A percentile compares a stretch with the other conserved stretches of the same genome.
Evolutionary conservation across 2,888 invertebrate species (phyloP).

Genomic region (Callinectes sapidus): DNA sequence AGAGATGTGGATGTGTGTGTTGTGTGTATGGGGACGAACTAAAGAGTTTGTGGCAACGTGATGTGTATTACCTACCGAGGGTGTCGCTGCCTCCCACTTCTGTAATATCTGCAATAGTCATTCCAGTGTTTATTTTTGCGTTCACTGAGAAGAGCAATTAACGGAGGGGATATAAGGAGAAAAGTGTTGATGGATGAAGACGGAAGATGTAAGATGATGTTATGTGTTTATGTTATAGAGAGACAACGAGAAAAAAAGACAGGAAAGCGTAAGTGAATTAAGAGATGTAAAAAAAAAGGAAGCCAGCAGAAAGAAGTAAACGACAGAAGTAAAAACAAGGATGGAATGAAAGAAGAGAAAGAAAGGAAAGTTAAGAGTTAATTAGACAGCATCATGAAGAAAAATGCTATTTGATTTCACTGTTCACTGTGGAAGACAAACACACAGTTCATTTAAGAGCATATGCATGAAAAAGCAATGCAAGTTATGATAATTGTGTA

Average conservation of each 20-base stretch:
- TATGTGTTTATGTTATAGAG: not conserved
- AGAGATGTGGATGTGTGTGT: too few species aligned
- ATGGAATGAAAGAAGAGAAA: not conserved
- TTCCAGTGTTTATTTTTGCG: not conserved
- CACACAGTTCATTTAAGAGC: not conserved
- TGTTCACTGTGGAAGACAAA: not conserved
- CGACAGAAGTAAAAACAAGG: not conserved
- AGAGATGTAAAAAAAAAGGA: not conserved
- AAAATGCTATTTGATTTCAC: not conserved
- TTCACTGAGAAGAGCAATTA: slow-evolving; percentile 6
- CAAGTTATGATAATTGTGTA: not conserved
- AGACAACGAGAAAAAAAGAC: not conserved
- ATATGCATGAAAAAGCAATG: slow-evolving; percentile 15
- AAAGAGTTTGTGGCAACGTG: not conserved
- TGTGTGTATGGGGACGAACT: not conserved
- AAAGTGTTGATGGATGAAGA: not conserved
- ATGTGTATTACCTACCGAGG: slow-evolving; percentile 58
- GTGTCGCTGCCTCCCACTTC: slow-evolving; percentile 48
- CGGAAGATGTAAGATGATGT: not conserved
- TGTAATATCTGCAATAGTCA: slow-evolving; percentile 66
- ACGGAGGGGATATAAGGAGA: not conserved
- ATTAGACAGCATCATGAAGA: not conserved
- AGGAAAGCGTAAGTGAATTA: not conserved
- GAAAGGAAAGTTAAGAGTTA: not conserved
- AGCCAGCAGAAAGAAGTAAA: not conserved